Evolutionary conservation across 2,888 invertebrate species (phyloP).

Genomic region (Marronus borbonicus): DNA sequence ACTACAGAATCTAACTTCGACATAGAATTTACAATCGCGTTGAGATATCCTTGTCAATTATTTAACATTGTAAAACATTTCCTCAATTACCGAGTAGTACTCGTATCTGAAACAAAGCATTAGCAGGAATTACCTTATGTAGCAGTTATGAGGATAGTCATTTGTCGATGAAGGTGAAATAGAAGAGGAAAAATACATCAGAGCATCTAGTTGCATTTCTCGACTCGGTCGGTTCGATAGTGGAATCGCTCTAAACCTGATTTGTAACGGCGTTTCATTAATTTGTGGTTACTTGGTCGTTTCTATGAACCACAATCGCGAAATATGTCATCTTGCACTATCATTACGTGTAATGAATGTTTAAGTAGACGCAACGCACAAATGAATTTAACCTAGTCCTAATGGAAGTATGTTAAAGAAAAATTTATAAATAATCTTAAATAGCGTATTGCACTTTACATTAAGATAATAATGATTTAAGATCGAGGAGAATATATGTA

Average conservation of each 20-base stretch:
- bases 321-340: slow-evolving; percentile 36
- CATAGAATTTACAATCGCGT: slow-evolving; percentile 20
- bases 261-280: slow-evolving; percentile 39
- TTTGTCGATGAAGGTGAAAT: slow-evolving; percentile 41
- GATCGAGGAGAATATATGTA: too few relatives aligned
- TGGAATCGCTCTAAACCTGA: slow-evolving; percentile 36
- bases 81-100: slow-evolving; percentile 30
- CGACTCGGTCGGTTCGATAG: slow-evolving; percentile 20
- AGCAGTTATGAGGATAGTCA: slow-evolving; percentile 17
- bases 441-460: neutral
- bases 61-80: slow-evolving; percentile 37
- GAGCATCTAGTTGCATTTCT: slow-evolving; percentile 31
- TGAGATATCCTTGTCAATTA: slow-evolving; percentile 27
- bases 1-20: neutral
- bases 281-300: slow-evolving; percentile 34
- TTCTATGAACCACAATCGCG: slow-evolving; percentile 14
- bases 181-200: slow-evolving; percentile 27
- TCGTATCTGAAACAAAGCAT: slow-evolving; percentile 34
- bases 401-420: neutral
- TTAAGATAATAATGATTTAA: too few relatives aligned
- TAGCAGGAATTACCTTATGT: slow-evolving; percentile 27
- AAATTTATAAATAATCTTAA: too few relatives aligned
- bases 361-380: neutral
- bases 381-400: slow-evolving; percentile 25
- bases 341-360: slow-evolving; percentile 22